Evolutionary conservation across 2,797 vertebrate species (phyloP), one percentile per base, ranked within the genome.

Genomic region (Toxotes lorentzi): DNA sequence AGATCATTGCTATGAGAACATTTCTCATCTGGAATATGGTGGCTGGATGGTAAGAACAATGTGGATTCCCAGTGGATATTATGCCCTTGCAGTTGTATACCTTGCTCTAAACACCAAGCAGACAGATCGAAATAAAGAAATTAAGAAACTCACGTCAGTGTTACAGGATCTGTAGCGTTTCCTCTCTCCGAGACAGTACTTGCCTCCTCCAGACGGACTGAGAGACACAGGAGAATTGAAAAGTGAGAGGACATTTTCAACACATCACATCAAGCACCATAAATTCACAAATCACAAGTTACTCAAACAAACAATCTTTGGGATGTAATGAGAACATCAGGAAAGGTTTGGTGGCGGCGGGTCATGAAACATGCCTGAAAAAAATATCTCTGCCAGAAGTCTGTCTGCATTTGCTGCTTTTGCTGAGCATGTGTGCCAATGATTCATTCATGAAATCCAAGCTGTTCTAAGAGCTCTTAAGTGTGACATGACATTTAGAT

Each of bases 131-230:
- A 65, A 66, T 11, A 74, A 64, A 78, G 27, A 70, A 40, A 69
- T 27, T 13, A 56, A 54, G 61, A 70, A 91, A 99, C 98, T 98
- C 95, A 99, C 98, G 76, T 98, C 97, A 1, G 96, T 99, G 94
- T 98, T 98, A 88, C 98, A 99, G 34, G 98, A 99, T 76, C 97
- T 96, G 91, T 99, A 99, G 30, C 97, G 96, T 79, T 98, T 99
- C 89, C 98, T 97, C 94, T 99, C 97, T 56, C 98, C 98, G 58
- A 99, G 97, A 90, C 98, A 99, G 35, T 99, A 99, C 92, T 97
- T 99, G 78, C 98, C 98, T 95, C 97, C 98, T 93, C 98, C 97
- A 73, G 97, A 97, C 68, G 98, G 98, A 88, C 98, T 99, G 94
- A 89, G 95, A 95, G 90, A 95, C 94, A 82, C 63, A 87, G 58